These are phyloP conservation scores for Muntiacus muntjak DNA, from an alignment of 2,113 vertebrate genomes.

Conservation along the genomic window DNA sequence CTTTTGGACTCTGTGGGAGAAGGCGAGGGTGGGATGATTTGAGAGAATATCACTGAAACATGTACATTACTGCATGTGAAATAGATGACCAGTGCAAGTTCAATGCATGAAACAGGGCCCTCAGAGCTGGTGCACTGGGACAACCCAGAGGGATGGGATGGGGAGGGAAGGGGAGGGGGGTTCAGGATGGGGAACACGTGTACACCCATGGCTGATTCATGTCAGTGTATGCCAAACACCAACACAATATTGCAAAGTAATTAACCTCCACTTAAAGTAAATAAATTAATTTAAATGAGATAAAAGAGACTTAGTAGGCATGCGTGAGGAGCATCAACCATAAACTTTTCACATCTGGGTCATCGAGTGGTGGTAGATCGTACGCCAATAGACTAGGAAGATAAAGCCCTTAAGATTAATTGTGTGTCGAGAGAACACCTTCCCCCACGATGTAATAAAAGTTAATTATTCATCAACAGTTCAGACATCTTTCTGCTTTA, in stretches of 20 bases:
- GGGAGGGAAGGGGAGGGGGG: not conserved
- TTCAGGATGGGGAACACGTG: not conserved
- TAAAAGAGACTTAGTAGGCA: not conserved
- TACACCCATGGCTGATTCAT: not conserved
- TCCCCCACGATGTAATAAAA: not conserved
- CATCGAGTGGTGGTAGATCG: not conserved
- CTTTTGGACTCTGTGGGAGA: not conserved
- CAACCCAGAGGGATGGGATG: not conserved
- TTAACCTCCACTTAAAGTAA: not conserved
- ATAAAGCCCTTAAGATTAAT: not conserved
- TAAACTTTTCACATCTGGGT: not conserved
- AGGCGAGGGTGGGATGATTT: not conserved
- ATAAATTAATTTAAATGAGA: not conserved
- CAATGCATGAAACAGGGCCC: accelerated
- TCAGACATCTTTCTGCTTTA: not conserved
- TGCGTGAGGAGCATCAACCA: not conserved
- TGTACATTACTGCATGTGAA: not conserved
- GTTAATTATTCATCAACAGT: not conserved
- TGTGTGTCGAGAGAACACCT: not conserved
- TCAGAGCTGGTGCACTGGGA: not conserved
- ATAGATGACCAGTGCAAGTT: not conserved
- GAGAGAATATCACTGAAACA: not conserved
- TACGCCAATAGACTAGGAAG: not conserved
- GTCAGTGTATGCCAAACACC: not conserved
- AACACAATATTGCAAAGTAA: not conserved